Percentiles rank a stretch among this genome's conserved stretches.
These are phyloP conservation scores for Lucilia sericata DNA, from an alignment of 1,140 invertebrate species.

Conservation along the genomic window DNA sequence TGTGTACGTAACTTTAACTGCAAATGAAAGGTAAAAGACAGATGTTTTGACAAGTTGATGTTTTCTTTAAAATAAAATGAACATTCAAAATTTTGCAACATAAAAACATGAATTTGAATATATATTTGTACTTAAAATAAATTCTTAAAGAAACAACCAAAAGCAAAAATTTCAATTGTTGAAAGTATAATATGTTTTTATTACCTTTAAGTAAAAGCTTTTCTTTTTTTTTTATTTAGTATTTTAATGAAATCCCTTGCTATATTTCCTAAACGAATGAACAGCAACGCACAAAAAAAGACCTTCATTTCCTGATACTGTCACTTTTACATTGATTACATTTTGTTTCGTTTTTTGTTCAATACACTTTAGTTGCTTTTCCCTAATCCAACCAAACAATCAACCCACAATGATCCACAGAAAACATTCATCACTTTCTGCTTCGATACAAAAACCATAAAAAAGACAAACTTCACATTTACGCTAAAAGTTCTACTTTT, in stretches of 20 bases:
- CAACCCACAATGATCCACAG: not conserved
- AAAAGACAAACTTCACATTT: constrained; percentile 33
- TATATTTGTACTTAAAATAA: not conserved
- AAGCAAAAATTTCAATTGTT: not conserved
- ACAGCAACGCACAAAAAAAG: not conserved
- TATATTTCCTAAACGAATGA: not conserved
- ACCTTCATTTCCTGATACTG: constrained; percentile 34
- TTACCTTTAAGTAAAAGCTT: constrained; percentile 1
- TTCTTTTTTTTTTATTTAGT: not conserved
- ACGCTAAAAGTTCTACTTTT: constrained; percentile 34
- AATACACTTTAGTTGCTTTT: constrained; percentile 27
- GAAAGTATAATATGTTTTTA: not conserved
- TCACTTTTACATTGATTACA: constrained; percentile 40
- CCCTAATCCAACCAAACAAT: not conserved
- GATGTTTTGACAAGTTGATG: not conserved
- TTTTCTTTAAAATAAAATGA: not conserved
- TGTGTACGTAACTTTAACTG: not conserved
- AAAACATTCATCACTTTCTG: constrained; percentile 42
- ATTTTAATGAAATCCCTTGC: constrained; percentile 16
- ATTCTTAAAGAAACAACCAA: not conserved
- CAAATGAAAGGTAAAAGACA: not conserved
- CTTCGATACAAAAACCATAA: constrained; percentile 32
- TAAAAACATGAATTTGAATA: not conserved
- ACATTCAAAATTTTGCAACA: not conserved
- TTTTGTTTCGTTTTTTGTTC: not conserved